A percentile compares a stretch with the other conserved stretches of the same genome.
These are phyloP conservation scores for Ennomos erosarius DNA, from an alignment of 2,888 invertebrate genomes.

Conservation along the genomic window DNA sequence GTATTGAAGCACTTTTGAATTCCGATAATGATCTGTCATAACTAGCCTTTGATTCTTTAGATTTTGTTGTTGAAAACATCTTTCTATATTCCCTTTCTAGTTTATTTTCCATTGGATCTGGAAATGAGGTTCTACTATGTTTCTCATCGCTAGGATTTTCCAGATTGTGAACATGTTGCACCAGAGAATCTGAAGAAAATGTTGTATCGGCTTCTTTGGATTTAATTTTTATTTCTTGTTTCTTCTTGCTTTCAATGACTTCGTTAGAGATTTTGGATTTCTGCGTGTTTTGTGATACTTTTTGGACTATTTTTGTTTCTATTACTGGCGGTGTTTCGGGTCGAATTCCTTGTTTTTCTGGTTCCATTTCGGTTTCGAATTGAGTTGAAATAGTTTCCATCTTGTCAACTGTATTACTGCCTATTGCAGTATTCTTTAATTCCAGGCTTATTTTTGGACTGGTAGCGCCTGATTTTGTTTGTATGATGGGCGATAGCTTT, in stretches of 20 bases:
- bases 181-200: constrained; percentile 67
- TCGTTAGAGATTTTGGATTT: constrained; percentile 35
- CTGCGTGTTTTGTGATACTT: constrained; percentile 31
- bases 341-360: constrained; percentile 1
- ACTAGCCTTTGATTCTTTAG: constrained; percentile 50
- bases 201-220: constrained; percentile 42
- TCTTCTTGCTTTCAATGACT: constrained; percentile 24
- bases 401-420: constrained; percentile 48
- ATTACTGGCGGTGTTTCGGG: constrained; percentile 10
- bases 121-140: constrained; percentile 46
- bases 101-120: constrained; percentile 68
- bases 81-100: constrained; percentile 68
- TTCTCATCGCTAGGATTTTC: constrained; percentile 60
- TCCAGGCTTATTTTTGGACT: constrained; percentile 47
- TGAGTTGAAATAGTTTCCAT: constrained; percentile 52
- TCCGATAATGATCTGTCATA: constrained; percentile 47
- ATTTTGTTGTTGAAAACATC: constrained; percentile 56
- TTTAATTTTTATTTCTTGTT: constrained; percentile 25
- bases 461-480: constrained; percentile 57
- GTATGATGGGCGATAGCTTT: constrained; percentile 65
- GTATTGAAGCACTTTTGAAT: constrained; percentile 60
- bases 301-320: constrained; percentile 32
- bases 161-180: constrained; percentile 69
- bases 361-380: constrained; percentile 41
- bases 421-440: constrained; percentile 50